Conservation (phyloP, 2,797 vertebrate species). For the Anguilla anguilla region DNA sequence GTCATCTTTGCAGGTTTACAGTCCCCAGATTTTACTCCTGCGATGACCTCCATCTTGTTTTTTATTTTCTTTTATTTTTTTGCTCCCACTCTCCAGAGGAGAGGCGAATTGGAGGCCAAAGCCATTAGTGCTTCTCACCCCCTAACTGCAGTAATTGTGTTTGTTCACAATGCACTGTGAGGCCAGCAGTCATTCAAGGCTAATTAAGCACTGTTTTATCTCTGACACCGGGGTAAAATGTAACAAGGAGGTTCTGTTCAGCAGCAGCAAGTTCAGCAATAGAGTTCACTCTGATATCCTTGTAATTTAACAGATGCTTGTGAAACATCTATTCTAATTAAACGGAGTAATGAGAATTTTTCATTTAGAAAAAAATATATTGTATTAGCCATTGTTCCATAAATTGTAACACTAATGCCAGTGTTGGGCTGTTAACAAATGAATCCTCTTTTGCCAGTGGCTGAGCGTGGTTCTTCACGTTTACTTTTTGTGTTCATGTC, state of each 20-base stretch:
- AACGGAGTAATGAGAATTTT: not conserved
- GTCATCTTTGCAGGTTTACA: not conserved
- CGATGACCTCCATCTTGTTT: not conserved
- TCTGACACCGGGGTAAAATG: not conserved
- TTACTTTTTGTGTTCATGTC: not conserved
- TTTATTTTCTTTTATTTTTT: not conserved
- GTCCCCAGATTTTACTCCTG: not conserved
- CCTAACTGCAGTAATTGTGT: not conserved
- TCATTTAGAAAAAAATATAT: not conserved
- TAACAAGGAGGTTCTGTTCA: not conserved
- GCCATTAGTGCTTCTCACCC: not conserved
- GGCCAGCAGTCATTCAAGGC: not conserved
- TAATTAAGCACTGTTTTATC: not conserved
- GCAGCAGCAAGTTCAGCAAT: not conserved
- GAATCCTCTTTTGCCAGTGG: not conserved
- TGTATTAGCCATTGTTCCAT: not conserved
- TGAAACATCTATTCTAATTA: not conserved
- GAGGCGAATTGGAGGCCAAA: not conserved
- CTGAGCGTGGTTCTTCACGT: not conserved
- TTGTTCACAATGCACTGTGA: not conserved
- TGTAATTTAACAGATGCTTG: not conserved
- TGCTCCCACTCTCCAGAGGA: not conserved
- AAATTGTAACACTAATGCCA: not conserved
- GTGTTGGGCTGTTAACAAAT: constrained; percentile 9
- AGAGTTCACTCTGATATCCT: not conserved